Percentiles rank a stretch among this genome's conserved stretches.
phyloP scores from a whole-genome alignment of 2,888 invertebrate genomes.

The Hyalella azteca region DNA sequence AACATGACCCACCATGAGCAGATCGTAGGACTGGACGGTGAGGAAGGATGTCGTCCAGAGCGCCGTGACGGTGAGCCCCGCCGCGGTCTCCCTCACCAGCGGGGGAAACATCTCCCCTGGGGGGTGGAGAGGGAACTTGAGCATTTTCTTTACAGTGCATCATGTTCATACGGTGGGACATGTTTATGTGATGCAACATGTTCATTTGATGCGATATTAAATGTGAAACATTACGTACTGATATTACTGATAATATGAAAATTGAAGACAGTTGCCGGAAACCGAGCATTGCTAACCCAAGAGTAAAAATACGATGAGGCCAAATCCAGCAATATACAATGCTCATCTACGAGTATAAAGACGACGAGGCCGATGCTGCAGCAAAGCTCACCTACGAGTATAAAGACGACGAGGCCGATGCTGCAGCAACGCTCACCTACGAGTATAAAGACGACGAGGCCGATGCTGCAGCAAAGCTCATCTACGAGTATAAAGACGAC shows the following conservation, averaged over 20 bases:
- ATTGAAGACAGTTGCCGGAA: too few species aligned
- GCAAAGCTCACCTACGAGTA: not conserved
- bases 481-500: not conserved
- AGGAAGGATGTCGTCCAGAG: constrained; percentile 16
- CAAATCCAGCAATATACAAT: not conserved
- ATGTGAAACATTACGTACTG: too few species aligned
- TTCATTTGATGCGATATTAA: too few species aligned
- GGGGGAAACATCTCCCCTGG: constrained; percentile 18
- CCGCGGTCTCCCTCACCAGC: not conserved
- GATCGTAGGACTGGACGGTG: not conserved
- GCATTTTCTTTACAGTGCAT: not conserved
- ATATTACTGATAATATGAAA: too few species aligned
- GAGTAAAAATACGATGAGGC: too few species aligned
- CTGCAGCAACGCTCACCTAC: not conserved
- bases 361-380: not conserved
- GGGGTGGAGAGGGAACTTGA: not conserved
- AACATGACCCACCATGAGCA: not conserved
- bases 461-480: not conserved
- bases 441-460: not conserved
- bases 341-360: not conserved
- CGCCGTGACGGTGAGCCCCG: not conserved
- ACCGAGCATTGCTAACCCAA: too few species aligned
- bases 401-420: not conserved
- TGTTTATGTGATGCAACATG: too few species aligned
- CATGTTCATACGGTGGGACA: too few species aligned